Base-by-base conservation (phyloP, 2,888 invertebrate species). In the Pristionchus arcanus region DNA sequence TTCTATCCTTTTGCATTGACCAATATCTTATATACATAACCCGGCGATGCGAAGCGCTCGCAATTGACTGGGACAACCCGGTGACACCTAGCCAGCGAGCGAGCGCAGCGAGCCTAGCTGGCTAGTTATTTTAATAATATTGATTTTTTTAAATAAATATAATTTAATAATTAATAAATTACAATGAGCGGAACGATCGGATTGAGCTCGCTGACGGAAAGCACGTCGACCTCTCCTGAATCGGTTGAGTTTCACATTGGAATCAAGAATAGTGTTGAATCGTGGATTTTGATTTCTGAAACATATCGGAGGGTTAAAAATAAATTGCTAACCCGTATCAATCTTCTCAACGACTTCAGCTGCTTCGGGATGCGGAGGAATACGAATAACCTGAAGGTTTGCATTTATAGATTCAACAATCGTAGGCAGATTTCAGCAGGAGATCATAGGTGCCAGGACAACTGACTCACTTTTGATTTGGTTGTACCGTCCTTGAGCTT, bases 171-270 rank as follows among this genome's bases (percentile, higher is more conserved):
- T 34, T 34, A 71, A 71, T 34, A 13, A 31, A n/a, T 81, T n/a
- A 81, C 81, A 31, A 81, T 53, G 0, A 53, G n/a, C 28, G 81
- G 49, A 0, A 81, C 49, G 81, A 81, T 81, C 7, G 81, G 81
- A 34, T 81, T 81, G 16, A 81, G 49, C 19, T 81, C 81, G 49
- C 81, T 81, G n/a, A 81, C 25, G 13, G 42, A 28, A n/a, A 81
- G 37, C 16, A 81, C n/a, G 49, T 81, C 81, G 28, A 81, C 49
- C 7, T 81, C 49, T 1, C 81, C 81, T 81, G 49, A 42, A 53
- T 68, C 16, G 13, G 71, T 71, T 71, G 71, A 34, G 71, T 34
- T 71, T 71, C 71, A 71, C 34, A 15, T 3, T 0, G 2, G 9
- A 19, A 2, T 42, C 25, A 42, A 77, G 49, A 2, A 15, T 4